Percentiles rank a stretch among this genome's conserved stretches.
Evolutionary conservation across 2,797 vertebrate genomes (phyloP).

Genomic region (Gila robusta): DNA sequence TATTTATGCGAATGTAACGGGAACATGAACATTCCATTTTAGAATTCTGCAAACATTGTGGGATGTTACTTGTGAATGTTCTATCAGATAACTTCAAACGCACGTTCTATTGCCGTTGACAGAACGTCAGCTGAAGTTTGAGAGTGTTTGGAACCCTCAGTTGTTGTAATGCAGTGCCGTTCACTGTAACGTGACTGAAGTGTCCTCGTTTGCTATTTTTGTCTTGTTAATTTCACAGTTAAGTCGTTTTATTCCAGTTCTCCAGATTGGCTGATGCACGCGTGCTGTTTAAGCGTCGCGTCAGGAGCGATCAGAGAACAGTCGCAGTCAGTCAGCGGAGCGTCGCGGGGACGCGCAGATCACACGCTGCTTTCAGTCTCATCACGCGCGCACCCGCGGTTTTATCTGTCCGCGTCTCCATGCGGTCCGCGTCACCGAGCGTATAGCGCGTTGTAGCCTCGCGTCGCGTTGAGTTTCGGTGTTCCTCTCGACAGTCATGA

Average conservation of each 20-base stretch:
- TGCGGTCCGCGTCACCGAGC: neutral
- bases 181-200: neutral
- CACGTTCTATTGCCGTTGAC: neutral
- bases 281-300: neutral
- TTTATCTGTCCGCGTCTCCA: neutral
- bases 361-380: neutral
- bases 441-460: neutral
- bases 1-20: neutral
- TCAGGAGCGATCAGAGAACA: constrained; percentile 18
- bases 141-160: neutral
- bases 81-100: neutral
- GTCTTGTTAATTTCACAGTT: neutral
- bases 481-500: constrained; percentile 33
- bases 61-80: neutral
- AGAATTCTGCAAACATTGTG: neutral
- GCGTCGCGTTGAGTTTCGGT: neutral
- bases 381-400: neutral
- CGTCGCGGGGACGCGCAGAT: neutral
- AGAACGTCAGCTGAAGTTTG: neutral
- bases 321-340: neutral
- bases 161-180: neutral
- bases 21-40: neutral
- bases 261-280: neutral
- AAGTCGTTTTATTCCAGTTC: neutral
- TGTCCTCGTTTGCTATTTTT: neutral